Evolutionary conservation across 2,797 vertebrate species (phyloP), one percentile per base, ranked within the genome.

Genomic region (Pelodytes ibericus): DNA sequence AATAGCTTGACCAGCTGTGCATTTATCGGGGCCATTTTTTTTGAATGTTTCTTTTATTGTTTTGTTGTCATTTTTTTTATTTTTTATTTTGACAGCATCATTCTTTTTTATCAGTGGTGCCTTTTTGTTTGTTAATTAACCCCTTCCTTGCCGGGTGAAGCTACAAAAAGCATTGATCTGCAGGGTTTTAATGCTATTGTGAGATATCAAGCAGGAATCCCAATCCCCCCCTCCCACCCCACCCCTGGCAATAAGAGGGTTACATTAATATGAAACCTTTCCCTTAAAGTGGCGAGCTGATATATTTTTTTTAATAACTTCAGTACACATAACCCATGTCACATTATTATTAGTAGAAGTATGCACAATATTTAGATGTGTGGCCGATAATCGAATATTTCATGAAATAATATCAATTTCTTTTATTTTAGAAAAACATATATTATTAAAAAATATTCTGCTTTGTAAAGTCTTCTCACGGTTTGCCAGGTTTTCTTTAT

Each of bases 261-360:
- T 68, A 60, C 61, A 61, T 65, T 61, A 44, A 27, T 3, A n/a
- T 56, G 41, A 72, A 78, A 56, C 62, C 65, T 30, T 59, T 60
- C 56, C 70, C 69, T 51, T 25, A 24, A 41, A 78, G 70, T 78
- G 75, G 75, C 63, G 70, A 78, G 75, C 75, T 78, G 75, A 78
- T 72, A 41, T 44, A 27, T 67, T 53, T 22, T 49, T 49, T 8
- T 4, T 65, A 44, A 24, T 65, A 39, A 27, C 47, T 65, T 24
- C 24, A 65, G 15, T 13, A 65, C 33, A 41, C 31, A 63, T 6
- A 58, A 3, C 13, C 41, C 11, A 13, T 3, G 18, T 44, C 13
- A 44, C 7, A 5, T 22, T 7, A 53, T 53, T 24, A 22, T 25
- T 53, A 7, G 3, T 53, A 47, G 13, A 4, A 22, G 49, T 53